Conservation (phyloP, 2,113 vertebrate genomes). For the Bujurquina vittata region DNA sequence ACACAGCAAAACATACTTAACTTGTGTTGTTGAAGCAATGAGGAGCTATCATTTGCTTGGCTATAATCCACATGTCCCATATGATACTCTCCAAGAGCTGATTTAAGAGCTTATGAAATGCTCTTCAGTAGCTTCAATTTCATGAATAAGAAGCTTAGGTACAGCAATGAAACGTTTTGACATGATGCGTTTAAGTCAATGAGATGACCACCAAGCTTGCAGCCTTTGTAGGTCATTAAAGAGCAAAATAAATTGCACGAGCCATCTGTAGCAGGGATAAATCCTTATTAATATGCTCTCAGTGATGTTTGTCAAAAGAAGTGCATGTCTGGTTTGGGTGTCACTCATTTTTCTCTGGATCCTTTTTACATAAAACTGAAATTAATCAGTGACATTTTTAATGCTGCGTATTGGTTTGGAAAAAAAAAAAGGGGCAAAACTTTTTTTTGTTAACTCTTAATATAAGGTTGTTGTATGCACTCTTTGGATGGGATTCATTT, state of each 20-base stretch:
- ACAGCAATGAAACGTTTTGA: neutral
- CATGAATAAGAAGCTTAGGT: slow-evolving; percentile 13
- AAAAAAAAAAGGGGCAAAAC: neutral
- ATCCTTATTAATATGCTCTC: slow-evolving; percentile 1
- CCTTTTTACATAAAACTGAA: neutral
- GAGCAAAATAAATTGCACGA: neutral
- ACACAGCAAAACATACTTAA: neutral
- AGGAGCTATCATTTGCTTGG: neutral
- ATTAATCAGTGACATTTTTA: neutral
- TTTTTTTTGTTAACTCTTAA: neutral
- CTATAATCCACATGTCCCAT: neutral
- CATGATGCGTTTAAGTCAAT: neutral
- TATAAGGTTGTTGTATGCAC: neutral
- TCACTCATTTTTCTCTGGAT: neutral
- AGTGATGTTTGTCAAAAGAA: neutral
- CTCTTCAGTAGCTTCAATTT: neutral
- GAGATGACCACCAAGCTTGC: neutral
- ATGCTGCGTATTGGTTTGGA: neutral
- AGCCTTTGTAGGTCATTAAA: slow-evolving; percentile 17
- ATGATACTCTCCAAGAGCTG: neutral
- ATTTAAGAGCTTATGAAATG: slow-evolving; percentile 5
- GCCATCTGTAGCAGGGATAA: slow-evolving; percentile 22
- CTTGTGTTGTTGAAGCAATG: slow-evolving; percentile 1
- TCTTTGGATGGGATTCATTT: neutral
- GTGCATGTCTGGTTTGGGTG: neutral